Base-by-base conservation (phyloP, 2,797 vertebrate species). In the Microchirus variegatus region DNA sequence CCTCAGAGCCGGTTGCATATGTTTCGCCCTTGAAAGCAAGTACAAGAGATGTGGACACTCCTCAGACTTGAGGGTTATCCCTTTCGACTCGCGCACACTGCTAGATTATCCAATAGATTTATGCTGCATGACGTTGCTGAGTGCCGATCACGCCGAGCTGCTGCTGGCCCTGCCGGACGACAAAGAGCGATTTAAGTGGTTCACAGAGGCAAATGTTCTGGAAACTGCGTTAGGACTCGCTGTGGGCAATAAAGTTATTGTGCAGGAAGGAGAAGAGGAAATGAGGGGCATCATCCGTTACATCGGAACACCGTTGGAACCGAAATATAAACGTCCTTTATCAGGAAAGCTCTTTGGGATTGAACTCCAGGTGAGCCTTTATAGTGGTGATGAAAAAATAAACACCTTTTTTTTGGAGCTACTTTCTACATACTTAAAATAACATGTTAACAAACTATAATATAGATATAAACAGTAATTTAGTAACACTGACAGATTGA, bases 301-400 rank as follows among this genome's bases (percentile, higher is more conserved):
- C 63, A 44, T 95, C 0, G 95, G 95, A 15, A 64, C 7, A 1
- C 0, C 86, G 1, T 4, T 3, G 1, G 13, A 44, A 1, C 0
- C 5, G 0, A 0, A 0, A 0, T 1, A 0, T 1, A 0, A 0
- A 0, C 0, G 0, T 1, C 68, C 65, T 5, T 1, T 86, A 2
- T 2, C 3, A 0, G 94, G 83, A 0, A 53, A 43, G 0, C 89
- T 83, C 70, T 95, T 95, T 0, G 95, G 95, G 5, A 81, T 96
- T 14, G 94, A 97, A 51, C 74, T 96, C 9, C 90, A 94, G 94
- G 96, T 96, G 19, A 22, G 69, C 50, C 11, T 36, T 46, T 46
- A 13, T 6, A 42, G 14, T 13, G 13, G 37, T 31, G n/a, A n/a
- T n/a, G n/a, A 26, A 26, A 26, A 26, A 26, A 26, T 26, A 26